phyloP scores from a whole-genome alignment of 2,797 vertebrate species.

The Morus bassanus region DNA sequence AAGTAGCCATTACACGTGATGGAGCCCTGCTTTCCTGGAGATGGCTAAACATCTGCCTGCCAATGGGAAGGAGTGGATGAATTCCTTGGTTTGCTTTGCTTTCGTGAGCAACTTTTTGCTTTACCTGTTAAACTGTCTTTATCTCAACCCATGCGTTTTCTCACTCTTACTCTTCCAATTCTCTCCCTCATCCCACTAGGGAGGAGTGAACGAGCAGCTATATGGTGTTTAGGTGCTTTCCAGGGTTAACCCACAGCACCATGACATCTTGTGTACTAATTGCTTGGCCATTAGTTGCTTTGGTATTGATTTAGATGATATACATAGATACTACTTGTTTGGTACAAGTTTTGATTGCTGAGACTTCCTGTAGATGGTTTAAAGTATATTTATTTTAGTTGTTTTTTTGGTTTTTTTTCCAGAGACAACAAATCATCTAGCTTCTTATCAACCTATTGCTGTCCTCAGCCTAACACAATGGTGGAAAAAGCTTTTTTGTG shows the following conservation, averaged over 20 bases:
- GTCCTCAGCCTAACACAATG: slow-evolving; percentile 78
- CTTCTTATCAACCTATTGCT: slow-evolving; percentile 85
- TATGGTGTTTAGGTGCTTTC: not conserved
- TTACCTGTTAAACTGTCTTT: not conserved
- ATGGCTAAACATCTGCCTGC: not conserved
- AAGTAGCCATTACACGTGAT: not conserved
- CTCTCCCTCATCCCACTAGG: not conserved
- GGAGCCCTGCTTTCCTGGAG: not conserved
- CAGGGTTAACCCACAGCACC: not conserved
- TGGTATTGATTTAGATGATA: not conserved
- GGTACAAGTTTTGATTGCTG: not conserved
- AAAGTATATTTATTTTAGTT: not conserved
- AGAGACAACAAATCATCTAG: slow-evolving; percentile 82
- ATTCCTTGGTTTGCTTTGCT: not conserved
- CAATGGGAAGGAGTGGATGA: not conserved
- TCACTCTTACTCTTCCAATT: not conserved
- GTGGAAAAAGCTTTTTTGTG: slow-evolving; percentile 76
- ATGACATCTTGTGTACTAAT: not conserved
- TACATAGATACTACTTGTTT: not conserved
- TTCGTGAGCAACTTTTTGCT: not conserved
- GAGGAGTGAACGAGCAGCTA: not conserved
- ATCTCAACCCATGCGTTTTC: not conserved
- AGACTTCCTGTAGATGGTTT: not conserved
- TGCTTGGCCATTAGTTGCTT: not conserved
- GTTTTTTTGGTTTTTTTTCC: not conserved